Percentiles rank a stretch among this genome's conserved stretches.
These are phyloP conservation scores for Dicerorhinus sumatrensis DNA, from an alignment of 2,113 vertebrate species.

Conservation along the genomic window DNA sequence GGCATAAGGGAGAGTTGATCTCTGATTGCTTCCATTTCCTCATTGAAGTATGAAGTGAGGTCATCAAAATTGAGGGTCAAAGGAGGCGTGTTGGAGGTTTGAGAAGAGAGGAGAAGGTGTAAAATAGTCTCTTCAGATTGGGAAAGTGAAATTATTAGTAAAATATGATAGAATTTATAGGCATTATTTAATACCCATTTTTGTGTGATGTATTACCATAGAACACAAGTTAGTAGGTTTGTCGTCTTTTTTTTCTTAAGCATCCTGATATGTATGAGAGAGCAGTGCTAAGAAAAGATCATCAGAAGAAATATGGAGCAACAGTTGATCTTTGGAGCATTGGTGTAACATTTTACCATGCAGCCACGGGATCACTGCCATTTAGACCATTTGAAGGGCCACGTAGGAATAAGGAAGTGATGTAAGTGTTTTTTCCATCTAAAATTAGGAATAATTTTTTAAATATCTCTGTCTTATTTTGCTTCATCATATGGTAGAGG, in stretches of 20 bases:
- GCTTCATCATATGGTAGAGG: not conserved
- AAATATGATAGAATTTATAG: not conserved
- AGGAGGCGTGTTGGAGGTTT: not conserved
- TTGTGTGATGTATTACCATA: not conserved
- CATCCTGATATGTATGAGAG: slow-evolving; percentile 99
- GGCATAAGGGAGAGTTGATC: not conserved
- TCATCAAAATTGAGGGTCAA: not conserved
- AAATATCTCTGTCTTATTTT: not conserved
- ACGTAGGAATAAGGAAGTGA: slow-evolving; percentile 98
- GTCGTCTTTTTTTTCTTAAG: slow-evolving; percentile 77
- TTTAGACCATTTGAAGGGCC: slow-evolving; percentile 99
- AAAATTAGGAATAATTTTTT: not conserved
- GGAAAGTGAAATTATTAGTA: not conserved
- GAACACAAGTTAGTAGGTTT: not conserved
- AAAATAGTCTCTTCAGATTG: slow-evolving; percentile 10
- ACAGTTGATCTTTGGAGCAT: slow-evolving; percentile 99
- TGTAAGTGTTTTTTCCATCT: slow-evolving; percentile 89
- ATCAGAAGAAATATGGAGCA: slow-evolving; percentile 98
- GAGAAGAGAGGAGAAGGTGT: not conserved
- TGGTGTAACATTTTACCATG: slow-evolving; percentile 98
- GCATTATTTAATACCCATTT: not conserved
- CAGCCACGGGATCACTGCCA: slow-evolving; percentile 96
- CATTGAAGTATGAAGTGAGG: not conserved
- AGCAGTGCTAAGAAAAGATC: slow-evolving; percentile 97
- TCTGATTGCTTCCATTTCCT: not conserved